Base-by-base conservation (phyloP, 2,113 vertebrate genomes). In the Vombatus ursinus region DNA sequence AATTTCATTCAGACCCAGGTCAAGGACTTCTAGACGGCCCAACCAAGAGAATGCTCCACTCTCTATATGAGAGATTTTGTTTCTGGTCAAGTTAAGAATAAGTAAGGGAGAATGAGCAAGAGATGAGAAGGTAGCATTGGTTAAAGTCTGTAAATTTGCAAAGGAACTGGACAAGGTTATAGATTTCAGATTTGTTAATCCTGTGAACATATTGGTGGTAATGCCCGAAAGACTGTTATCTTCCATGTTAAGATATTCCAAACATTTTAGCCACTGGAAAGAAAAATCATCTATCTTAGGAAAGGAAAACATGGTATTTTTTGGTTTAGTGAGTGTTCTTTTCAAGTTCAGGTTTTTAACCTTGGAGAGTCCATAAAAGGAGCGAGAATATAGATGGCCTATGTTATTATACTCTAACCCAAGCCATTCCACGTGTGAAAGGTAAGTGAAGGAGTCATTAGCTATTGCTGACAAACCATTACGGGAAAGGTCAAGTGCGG, bases 1-100 rank as follows among this genome's bases (percentile, higher is more conserved):
- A 84, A 99, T 99, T 94, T 98, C 99, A 97, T 99, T 99, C 49
- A 98, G 92, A n/a, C 99, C 99, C 23, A 99, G 98, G 93, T 99
- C 94, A 6, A 99, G 99, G 37, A 95, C 94, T 52, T 98, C 98
- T 68, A 99, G 98, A 26, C 98, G 98, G 54, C 94, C 89, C 54
- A 99, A 93, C 92, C 53, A 96, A 6, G 98, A 99, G 98, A 99
- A 99, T 37, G 99, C 98, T 48, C 97, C 98, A 2, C 97, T 97
- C 37, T 98, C 96, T 84, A 99, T 97, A 53, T 94, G 97, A 11
- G 93, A 97, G 61, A 99, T 98, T 92, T 97, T 98, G 68, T 98
- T 98, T 96, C 96, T 99, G 50, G 99, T 99, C 89, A 99, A 98
- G 96, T 99, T 99, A n/a, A 99, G 98, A 61, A 96, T 96, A 2